phyloP scores from a whole-genome alignment of 2,888 invertebrate species.

The Linnaemya tessellans region DNA sequence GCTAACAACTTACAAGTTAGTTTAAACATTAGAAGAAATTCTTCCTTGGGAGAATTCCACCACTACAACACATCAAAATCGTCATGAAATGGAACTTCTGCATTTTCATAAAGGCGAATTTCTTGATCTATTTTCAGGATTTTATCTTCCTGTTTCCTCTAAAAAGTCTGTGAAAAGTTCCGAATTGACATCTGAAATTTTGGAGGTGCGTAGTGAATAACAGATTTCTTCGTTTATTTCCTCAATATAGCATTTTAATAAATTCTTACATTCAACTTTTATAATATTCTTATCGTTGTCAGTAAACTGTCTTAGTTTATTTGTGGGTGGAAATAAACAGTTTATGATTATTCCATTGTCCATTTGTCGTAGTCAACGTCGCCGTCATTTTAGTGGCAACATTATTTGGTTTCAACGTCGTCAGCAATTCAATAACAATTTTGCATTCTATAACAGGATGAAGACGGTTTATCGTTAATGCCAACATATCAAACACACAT shows the following conservation, averaged over 20 bases:
- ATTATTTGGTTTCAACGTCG: no score
- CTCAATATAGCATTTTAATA: conserved; percentile 47
- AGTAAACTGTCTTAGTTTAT: conserved; percentile 58
- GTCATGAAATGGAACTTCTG: no score
- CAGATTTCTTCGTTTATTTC: not conserved
- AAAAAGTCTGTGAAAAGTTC: conserved; percentile 46
- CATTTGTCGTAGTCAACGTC: no score
- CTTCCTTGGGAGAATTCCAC: not conserved
- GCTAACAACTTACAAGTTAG: conserved; percentile 22
- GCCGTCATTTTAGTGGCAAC: no score
- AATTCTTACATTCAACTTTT: conserved; percentile 44
- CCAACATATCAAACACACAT: no score
- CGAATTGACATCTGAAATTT: not conserved
- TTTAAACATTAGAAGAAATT: conserved; percentile 20
- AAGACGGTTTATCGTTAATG: no score
- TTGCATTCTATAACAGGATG: no score
- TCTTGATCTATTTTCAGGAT: not conserved
- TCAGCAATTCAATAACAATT: no score
- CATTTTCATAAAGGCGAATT: conserved; percentile 36
- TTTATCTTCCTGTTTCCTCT: conserved; percentile 6
- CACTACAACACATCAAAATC: conserved; percentile 51
- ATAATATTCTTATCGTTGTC: conserved; percentile 45
- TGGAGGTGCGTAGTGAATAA: conserved; percentile 8
- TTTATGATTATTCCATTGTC: conserved; percentile 36
- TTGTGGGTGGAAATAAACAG: conserved; percentile 62